A percentile compares a stretch with the other conserved stretches of the same genome.
phyloP scores from a whole-genome alignment of 2,797 vertebrate genomes.

The Falco columbarius region DNA sequence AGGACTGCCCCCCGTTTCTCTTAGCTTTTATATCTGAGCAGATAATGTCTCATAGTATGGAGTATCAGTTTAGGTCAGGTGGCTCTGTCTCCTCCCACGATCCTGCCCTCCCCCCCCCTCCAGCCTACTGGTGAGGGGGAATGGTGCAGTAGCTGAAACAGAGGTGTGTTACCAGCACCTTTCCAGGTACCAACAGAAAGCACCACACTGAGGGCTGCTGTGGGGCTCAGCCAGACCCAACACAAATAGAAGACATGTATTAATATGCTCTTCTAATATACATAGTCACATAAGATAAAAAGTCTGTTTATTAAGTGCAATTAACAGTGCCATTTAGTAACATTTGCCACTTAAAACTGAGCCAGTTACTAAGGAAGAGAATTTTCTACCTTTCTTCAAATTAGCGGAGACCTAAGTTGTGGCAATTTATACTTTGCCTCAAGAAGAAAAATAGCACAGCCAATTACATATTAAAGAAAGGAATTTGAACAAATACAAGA shows the following conservation, averaged over 20 bases:
- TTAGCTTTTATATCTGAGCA: no score
- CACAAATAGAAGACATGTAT: not conserved
- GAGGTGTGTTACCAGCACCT: no score
- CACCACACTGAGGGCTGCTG: no score
- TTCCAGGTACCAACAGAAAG: no score
- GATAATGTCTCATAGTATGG: no score
- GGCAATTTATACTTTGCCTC: not conserved
- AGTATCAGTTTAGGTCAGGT: no score
- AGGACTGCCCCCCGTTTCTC: no score
- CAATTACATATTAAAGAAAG: not conserved
- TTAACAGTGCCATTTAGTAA: not conserved
- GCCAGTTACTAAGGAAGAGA: not conserved
- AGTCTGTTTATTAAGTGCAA: constrained; percentile 28
- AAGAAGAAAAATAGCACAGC: not conserved
- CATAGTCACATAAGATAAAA: not conserved
- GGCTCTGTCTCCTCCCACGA: no score
- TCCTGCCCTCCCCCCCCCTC: no score
- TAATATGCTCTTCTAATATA: not conserved
- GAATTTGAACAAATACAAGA: not conserved
- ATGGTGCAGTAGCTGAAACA: no score
- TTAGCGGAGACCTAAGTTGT: not conserved
- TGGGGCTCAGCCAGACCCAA: no score
- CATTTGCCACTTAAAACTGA: not conserved
- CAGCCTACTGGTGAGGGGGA: no score
- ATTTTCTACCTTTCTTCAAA: not conserved